Evolutionary conservation across 2,113 vertebrate genomes (phyloP).

Genomic region (Shinisaurus crocodilurus): DNA sequence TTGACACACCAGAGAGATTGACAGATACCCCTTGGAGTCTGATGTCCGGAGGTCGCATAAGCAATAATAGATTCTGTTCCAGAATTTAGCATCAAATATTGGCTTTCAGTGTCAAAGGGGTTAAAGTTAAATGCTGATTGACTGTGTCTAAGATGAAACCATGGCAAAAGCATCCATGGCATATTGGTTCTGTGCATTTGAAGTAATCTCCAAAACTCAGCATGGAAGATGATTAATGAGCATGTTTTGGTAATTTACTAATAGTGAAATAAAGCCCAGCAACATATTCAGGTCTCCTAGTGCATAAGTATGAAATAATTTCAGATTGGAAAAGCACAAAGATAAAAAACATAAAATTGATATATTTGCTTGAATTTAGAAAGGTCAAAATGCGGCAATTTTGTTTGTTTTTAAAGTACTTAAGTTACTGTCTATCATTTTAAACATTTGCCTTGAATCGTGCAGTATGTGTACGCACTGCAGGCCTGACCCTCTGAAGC

Average conservation of each 20-base stretch:
- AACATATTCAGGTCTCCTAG: neutral
- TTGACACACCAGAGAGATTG: conserved; percentile 70
- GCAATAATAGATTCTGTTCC: conserved; percentile 75
- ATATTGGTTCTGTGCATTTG: conserved; percentile 25
- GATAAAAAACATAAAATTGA: neutral
- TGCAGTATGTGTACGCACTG: neutral
- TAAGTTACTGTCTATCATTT: neutral
- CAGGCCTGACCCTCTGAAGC: neutral
- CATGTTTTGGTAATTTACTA: conserved; percentile 15
- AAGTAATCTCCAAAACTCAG: neutral
- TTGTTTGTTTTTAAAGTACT: neutral
- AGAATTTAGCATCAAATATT: conserved; percentile 75
- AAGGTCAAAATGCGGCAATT: neutral
- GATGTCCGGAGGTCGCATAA: conserved; percentile 73
- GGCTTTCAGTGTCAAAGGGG: conserved; percentile 75
- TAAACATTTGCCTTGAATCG: neutral
- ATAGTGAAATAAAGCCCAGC: neutral
- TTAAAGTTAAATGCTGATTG: conserved; percentile 71
- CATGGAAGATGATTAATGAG: conserved; percentile 13
- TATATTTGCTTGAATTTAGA: neutral
- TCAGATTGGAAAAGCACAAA: neutral
- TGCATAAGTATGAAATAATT: neutral
- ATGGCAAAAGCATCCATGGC: conserved; percentile 47
- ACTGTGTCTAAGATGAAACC: conserved; percentile 67
- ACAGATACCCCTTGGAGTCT: conserved; percentile 74